Base-by-base conservation (phyloP, 2,797 vertebrate species). In the Hapalemur alaotrensis region DNA sequence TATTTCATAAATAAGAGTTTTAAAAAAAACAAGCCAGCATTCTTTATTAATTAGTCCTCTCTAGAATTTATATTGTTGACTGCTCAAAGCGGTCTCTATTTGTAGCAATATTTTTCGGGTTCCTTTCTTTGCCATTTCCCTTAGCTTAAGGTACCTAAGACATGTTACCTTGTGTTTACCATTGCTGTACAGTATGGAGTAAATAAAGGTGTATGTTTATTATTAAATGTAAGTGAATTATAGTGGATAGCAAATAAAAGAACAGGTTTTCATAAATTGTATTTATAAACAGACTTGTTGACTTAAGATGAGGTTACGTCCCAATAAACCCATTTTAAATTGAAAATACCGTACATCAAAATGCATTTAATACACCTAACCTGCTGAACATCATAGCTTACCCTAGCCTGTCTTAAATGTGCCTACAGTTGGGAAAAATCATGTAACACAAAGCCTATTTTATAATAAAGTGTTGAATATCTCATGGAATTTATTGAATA, bases 141-240 rank as follows among this genome's bases (percentile, higher is more conserved):
- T 95, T 35, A 50, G 11, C 11, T 41, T 80, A 75, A 78, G 48
- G 78, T 84, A 73, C 32, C 52, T 93, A 61, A 78, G 13, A 48
- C 79, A 8, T 80, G 38, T 43, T 72, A 72, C 69, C 93, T 93
- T 93, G 52, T 84, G 28, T 80, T 95, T 89, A 79, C 46, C 54
- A 79, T 80, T 81, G 89, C 80, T 84, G 59, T 83, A 43, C 35
- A 82, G 4, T 78, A 70, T 59, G 3, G 14, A 4, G 72, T 65
- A 70, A 81, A 57, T 70, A 81, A 91, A 91, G 12, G 3, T 86
- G 2, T 90, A 18, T 67, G 85, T 92, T 79, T 79, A 67, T 65
- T 95, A 81, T 67, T 76, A 38, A 73, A 72, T 1, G 35, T 84
- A 90, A 92, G 25, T 84, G n/a, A 93, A 72, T 93, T 79, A 82